Evolutionary conservation across 2,888 invertebrate genomes (phyloP).

Genomic region (Hoplodrina ambigua): DNA sequence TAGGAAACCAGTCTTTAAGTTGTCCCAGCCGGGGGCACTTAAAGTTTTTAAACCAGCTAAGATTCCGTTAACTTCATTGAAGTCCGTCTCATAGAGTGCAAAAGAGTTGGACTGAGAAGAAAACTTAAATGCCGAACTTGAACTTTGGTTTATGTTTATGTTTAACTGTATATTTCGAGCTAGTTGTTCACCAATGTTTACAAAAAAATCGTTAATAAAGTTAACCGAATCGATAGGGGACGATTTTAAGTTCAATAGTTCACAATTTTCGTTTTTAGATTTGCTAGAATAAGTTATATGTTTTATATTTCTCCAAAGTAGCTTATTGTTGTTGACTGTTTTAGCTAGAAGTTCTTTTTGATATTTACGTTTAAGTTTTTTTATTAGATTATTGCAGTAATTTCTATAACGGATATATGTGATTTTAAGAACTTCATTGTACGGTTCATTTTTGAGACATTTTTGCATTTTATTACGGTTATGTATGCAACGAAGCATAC

Average conservation of each 20-base stretch:
- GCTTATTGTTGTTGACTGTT: not conserved
- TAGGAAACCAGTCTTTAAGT: too few species aligned
- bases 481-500: not conserved
- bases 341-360: not conserved
- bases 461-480: not conserved
- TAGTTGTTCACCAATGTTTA: not conserved
- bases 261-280: not conserved
- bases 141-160: too few species aligned
- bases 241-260: not conserved
- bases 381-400: not conserved
- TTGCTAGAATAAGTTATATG: not conserved
- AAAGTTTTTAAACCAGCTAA: too few species aligned
- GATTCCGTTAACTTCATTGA: too few species aligned
- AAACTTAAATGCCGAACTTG: too few species aligned
- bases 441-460: not conserved
- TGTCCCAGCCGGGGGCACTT: too few species aligned
- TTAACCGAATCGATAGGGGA: not conserved
- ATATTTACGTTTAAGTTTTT: not conserved
- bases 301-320: too few species aligned
- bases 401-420: not conserved
- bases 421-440: not conserved
- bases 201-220: not conserved
- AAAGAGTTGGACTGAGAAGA: too few species aligned
- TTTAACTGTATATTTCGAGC: not conserved
- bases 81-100: too few species aligned